Conservation (phyloP, 2,797 vertebrate genomes). For the Limosa lapponica region DNA sequence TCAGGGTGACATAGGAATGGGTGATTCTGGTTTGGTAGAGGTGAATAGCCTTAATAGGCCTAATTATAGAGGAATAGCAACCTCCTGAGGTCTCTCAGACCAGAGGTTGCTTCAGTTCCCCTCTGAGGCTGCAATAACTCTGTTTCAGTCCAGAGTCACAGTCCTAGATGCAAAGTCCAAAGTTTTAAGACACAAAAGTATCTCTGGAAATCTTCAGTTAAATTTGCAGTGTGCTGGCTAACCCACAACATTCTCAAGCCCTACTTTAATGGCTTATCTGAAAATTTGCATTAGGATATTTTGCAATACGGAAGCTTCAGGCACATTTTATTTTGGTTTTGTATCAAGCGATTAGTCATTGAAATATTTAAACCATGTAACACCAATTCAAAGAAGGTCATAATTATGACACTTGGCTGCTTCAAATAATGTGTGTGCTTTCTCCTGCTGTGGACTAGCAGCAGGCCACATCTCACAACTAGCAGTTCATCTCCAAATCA, state of each 20-base stretch:
- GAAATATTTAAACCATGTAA: background rate
- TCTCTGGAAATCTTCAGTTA: background rate
- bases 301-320: background rate
- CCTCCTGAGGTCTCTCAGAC: background rate
- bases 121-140: background rate
- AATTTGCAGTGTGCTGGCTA: background rate
- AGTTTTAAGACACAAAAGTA: background rate
- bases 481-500: background rate
- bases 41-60: background rate
- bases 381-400: background rate
- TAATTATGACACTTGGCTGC: background rate
- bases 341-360: background rate
- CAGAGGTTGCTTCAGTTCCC: background rate
- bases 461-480: background rate
- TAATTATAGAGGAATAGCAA: too few relatives aligned
- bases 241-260: background rate
- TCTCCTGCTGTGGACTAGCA: background rate
- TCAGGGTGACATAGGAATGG: background rate
- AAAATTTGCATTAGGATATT: background rate
- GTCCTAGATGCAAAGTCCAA: background rate
- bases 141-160: background rate
- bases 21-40: background rate
- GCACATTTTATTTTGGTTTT: background rate
- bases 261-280: background rate
- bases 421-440: background rate